Evolutionary conservation across 1,140 invertebrate genomes (phyloP), one percentile per base, ranked within the genome.

Genomic region (Drosophila fuyamai): DNA sequence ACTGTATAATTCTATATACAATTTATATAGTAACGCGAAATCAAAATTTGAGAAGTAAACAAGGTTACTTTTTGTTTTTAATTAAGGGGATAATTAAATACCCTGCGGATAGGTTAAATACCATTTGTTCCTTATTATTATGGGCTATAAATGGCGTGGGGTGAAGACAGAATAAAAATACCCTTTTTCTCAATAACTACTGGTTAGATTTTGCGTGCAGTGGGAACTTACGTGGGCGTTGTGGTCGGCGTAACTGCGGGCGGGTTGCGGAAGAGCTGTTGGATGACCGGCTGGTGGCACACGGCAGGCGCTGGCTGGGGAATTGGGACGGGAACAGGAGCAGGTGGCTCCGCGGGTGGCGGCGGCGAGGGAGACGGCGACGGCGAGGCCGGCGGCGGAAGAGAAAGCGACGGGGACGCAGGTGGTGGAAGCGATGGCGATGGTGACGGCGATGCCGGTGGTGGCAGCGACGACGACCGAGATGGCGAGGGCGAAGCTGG

Each of bases 241-340:
- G 81, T 58, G 23, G 81, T 77, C 29, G 74, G 84, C 53, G 77
- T 77, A 5, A 71, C 77, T 9, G 70, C 65, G 5, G 80, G 73
- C 16, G 84, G 84, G 53, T 89, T 89, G 5, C 84, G 81, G 66
- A 84, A 89, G 2, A 81, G 47, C 53, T 89, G 85, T 36, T 90
- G 84, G 10, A 84, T 89, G 23, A 90, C 84, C n/a, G 81, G 84
- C 50, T 88, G 84, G 47, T 89, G 85, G 35, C 67, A 79, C 0
- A 88, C 84, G 8, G 58, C 23, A 2, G 68, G 48, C 16, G 41
- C 27, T 1, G 47, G 9, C 3, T 35, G 14, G 0, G 62, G 10
- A 10, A 38, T 38, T 9, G 7, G 47, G 47, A 3, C 29, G 27
- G 5, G 36, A 2, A 16, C 35, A 0, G 44, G 12, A 12, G 27